phyloP scores from a whole-genome alignment of 1,140 invertebrate genomes.

The Ceratina australensis region DNA sequence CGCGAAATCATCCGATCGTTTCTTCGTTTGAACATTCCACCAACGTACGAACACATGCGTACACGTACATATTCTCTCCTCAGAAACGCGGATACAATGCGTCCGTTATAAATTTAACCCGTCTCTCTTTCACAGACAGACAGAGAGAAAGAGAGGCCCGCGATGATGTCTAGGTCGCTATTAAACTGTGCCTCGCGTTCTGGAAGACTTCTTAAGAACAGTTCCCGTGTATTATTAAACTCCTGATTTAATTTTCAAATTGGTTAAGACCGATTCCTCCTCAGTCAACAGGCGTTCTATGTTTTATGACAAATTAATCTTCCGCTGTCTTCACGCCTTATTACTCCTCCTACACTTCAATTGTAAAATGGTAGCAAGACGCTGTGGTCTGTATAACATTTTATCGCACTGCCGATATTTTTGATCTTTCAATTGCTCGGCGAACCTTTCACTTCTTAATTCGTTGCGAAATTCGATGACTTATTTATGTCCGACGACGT shows the following conservation, averaged over 20 bases:
- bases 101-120: constrained; percentile 54
- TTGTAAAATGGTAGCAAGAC: too few species aligned
- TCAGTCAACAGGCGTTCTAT: not conserved
- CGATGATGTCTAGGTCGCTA: constrained; percentile 64
- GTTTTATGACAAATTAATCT: not conserved
- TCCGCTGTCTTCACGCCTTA: too few species aligned
- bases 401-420: too few species aligned
- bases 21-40: constrained; percentile 34
- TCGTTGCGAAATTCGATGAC: too few species aligned
- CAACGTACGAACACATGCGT: constrained; percentile 51
- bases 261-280: not conserved
- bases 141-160: not conserved
- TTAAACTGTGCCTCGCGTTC: constrained; percentile 10
- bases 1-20: constrained; percentile 65
- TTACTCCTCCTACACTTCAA: too few species aligned
- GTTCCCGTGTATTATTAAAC: not conserved
- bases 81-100: constrained; percentile 39
- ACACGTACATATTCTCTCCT: constrained; percentile 19
- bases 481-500: too few species aligned
- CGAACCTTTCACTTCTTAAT: too few species aligned
- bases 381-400: too few species aligned
- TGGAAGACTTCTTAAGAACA: constrained; percentile 1
- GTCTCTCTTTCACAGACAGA: too few species aligned
- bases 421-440: too few species aligned
- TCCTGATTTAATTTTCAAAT: not conserved